Conservation (phyloP, 2,113 vertebrate genomes). For the Salminus brasiliensis region DNA sequence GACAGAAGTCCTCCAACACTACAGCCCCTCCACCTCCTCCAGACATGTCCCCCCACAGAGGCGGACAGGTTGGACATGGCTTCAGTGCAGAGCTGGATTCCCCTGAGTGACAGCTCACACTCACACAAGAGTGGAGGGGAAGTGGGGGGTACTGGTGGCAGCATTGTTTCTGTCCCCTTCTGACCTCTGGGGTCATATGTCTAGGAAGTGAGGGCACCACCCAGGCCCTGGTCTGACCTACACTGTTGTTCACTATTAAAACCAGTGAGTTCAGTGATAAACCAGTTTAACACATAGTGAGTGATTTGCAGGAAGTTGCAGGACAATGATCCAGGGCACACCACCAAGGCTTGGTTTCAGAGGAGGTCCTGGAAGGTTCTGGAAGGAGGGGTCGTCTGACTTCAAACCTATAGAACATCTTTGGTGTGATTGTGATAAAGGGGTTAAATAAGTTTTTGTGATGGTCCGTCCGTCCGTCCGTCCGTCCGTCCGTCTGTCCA, state of each 20-base stretch:
- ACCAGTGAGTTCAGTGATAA: neutral
- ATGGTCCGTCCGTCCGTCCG: neutral
- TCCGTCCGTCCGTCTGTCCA: neutral
- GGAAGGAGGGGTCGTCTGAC: too few relatives aligned
- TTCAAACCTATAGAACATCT: too few relatives aligned
- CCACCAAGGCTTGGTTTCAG: too few relatives aligned
- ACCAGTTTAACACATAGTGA: too few relatives aligned
- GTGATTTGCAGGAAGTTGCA: neutral
- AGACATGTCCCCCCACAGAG: constrained; percentile 2
- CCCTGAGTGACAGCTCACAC: constrained; percentile 47
- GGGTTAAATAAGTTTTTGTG: too few relatives aligned
- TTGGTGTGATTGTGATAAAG: too few relatives aligned
- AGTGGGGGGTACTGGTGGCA: neutral
- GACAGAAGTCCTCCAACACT: neutral
- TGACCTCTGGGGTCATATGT: neutral
- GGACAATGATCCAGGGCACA: too few relatives aligned
- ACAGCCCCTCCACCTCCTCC: neutral
- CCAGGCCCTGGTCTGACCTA: neutral
- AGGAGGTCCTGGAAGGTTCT: too few relatives aligned
- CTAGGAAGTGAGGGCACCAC: neutral
- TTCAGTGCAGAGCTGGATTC: constrained; percentile 42
- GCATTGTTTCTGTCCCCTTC: neutral
- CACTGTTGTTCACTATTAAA: neutral
- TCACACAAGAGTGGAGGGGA: constrained; percentile 1
- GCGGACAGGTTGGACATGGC: constrained; percentile 16